Base-by-base conservation (phyloP, 1,140 invertebrate genomes). In the Diachasmimorpha longicaudata region DNA sequence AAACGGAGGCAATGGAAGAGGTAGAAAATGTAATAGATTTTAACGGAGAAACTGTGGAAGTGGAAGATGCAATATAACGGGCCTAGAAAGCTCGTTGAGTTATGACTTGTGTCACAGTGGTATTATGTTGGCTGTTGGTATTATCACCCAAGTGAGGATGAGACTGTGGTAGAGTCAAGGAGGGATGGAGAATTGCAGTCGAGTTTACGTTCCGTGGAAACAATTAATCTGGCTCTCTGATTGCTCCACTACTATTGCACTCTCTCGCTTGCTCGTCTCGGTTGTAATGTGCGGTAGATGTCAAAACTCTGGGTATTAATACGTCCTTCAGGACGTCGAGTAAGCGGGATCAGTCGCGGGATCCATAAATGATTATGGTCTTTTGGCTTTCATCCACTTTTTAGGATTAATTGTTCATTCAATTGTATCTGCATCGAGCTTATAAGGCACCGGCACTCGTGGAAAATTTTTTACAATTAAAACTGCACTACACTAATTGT, bases 281-380 rank as follows among this genome's bases (percentile, higher is more conserved):
- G 31, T 48, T n/a, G 14, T 48, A 37, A 39, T 44, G n/a, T 63
- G 42, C 58, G 58, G 23, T 11, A 48, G 23, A 86, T 78, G 86
- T 87, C 88, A 87, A 87, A 89, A 89, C 86, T 89, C 84, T 71
- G 86, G 86, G 85, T 88, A 88, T 87, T 88, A 89, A 89, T 88
- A 87, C 88, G 83, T 87, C 88, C 84, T 83, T 52, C 74, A 72
- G 77, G 79, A 83, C 83, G 83, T 80, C 81, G 81, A 81, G 31
- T n/a, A 46, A 39, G 48, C 10, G 10, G 23, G 55, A 31, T 70
- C 70, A 81, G 78, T 77, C 74, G 74, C 63, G 67, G 72, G 70
- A 70, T 72, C 77, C 82, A 83, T 80, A 80, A 84, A 84, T 84
- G 83, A 81, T 80, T 74, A n/a, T n/a, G n/a, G 74, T 68, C 71